Percentiles rank a stretch among this genome's conserved stretches.
phyloP scores from a whole-genome alignment of 2,113 vertebrate species.

The Typhlomys cinereus region DNA sequence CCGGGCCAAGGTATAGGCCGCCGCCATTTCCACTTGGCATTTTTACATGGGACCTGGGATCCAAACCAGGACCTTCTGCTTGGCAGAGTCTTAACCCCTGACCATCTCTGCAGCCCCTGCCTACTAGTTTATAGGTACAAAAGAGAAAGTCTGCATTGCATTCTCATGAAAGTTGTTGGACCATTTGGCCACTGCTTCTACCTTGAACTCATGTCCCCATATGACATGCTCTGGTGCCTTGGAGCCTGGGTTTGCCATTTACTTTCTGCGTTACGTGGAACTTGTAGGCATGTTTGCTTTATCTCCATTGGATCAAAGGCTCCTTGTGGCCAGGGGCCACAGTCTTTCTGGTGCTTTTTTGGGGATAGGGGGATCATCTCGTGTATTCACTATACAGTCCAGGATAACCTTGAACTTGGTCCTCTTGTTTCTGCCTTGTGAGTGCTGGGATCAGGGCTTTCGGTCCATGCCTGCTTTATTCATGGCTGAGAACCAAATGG shows the following conservation, averaged over 20 bases:
- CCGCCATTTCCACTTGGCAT: too few species aligned
- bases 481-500: background rate
- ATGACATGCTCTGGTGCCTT: background rate
- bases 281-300: background rate
- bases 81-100: too few species aligned
- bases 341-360: background rate
- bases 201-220: fast-evolving
- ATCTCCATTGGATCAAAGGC: background rate
- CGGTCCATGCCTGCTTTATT: background rate
- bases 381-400: too few species aligned
- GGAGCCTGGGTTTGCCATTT: background rate
- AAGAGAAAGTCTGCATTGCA: background rate
- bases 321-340: background rate
- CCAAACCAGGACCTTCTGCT: too few species aligned
- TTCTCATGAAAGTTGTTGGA: background rate
- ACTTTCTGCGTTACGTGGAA: background rate
- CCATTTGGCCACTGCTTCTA: background rate
- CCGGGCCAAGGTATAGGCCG: too few species aligned
- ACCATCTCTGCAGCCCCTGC: background rate
- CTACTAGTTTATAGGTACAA: background rate
- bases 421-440: too few species aligned
- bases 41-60: too few species aligned
- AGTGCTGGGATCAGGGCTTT: background rate
- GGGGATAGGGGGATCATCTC: too few species aligned
- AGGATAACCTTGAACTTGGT: too few species aligned